Percentiles rank a stretch among this genome's conserved stretches.
These are phyloP conservation scores for Hirudinaria manillensis DNA, from an alignment of 2,888 invertebrate species.

Conservation along the genomic window DNA sequence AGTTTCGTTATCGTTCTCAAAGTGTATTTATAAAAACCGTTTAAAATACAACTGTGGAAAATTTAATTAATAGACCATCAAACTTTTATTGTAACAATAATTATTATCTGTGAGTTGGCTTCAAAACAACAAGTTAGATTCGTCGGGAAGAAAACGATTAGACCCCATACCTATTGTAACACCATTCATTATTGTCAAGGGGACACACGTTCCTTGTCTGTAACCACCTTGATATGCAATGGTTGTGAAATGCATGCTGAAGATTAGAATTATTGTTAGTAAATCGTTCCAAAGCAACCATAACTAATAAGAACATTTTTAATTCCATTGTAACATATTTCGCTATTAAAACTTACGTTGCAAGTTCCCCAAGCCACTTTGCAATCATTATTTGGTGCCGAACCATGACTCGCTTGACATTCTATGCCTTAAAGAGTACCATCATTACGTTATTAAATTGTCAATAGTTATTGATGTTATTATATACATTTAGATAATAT, in stretches of 20 bases:
- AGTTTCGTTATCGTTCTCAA: too few relatives aligned
- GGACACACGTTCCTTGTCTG: constrained; percentile 99
- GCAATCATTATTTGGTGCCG: constrained; percentile 95
- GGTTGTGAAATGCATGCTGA: constrained; percentile 98
- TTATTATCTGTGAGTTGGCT: too few relatives aligned
- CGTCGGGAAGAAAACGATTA: too few relatives aligned
- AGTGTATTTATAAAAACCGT: too few relatives aligned
- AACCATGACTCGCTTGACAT: constrained; percentile 85
- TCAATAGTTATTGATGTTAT: too few relatives aligned
- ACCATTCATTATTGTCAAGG: constrained; percentile 98
- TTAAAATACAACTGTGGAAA: too few relatives aligned
- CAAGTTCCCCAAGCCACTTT: constrained; percentile 99
- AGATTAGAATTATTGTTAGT: constrained; percentile 36
- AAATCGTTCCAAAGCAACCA: not conserved
- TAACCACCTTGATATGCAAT: constrained; percentile 98
- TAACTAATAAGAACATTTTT: not conserved
- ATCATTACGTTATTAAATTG: too few relatives aligned
- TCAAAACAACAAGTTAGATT: not conserved
- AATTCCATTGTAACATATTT: too few relatives aligned
- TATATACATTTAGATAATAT: too few relatives aligned
- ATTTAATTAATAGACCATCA: too few relatives aligned
- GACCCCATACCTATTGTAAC: constrained; percentile 83
- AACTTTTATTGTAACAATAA: too few relatives aligned
- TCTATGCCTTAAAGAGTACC: constrained; percentile 75
- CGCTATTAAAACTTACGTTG: constrained; percentile 66